Evolutionary conservation across 2,888 invertebrate genomes (phyloP).

Genomic region (Tiliacea citrago): DNA sequence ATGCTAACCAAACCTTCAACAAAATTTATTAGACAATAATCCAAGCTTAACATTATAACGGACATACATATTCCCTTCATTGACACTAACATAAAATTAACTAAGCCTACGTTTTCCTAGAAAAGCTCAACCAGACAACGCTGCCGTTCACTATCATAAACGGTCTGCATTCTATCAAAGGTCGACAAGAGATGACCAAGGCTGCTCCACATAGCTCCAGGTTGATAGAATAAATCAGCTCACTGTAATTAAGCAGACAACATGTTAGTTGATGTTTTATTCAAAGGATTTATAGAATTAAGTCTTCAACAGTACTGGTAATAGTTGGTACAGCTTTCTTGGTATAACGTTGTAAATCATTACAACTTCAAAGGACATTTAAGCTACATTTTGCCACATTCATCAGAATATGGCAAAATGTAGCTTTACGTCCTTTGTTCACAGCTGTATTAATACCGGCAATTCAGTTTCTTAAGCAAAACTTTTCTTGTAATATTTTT

Average conservation of each 20-base stretch:
- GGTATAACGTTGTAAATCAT: not conserved
- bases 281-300: constrained; percentile 21
- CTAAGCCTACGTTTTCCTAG: constrained; percentile 49
- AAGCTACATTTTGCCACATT: no score
- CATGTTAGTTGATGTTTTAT: constrained; percentile 51
- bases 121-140: constrained; percentile 57
- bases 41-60: not conserved
- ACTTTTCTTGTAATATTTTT: no score
- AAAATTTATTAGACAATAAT: constrained; percentile 34
- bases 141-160: constrained; percentile 67
- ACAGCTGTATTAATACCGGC: no score
- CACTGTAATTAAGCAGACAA: constrained; percentile 54
- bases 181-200: constrained; percentile 81
- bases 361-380: no score
- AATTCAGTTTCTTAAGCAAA: no score
- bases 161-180: constrained; percentile 71
- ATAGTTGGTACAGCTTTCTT: constrained; percentile 9
- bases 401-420: not conserved
- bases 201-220: constrained; percentile 76
- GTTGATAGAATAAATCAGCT: constrained; percentile 55
- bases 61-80: constrained; percentile 10
- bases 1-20: constrained; percentile 42
- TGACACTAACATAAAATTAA: constrained; percentile 13
- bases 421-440: not conserved
- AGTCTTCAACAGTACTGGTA: constrained; percentile 28